Evolutionary conservation across 1,140 invertebrate species (phyloP).

Genomic region (Heliconius congener): DNA sequence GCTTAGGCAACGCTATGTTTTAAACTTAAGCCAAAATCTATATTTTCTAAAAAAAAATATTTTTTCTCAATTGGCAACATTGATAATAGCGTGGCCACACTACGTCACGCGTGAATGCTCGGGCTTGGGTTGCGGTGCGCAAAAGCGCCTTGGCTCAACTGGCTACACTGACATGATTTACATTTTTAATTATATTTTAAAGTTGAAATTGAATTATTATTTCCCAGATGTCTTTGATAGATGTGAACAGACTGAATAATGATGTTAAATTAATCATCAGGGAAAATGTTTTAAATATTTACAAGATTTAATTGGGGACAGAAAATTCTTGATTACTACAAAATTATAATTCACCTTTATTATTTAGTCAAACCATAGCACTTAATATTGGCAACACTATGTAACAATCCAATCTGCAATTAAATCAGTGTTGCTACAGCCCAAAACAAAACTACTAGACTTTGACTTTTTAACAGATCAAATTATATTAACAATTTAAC

Average conservation of each 20-base stretch:
- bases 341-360: not conserved
- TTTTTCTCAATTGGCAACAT: constrained; percentile 37
- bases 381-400: constrained; percentile 40
- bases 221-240: constrained; percentile 28
- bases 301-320: not conserved
- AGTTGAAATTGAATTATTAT: not conserved
- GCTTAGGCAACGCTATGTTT: constrained; percentile 38
- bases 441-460: constrained; percentile 27
- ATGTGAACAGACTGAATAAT: constrained; percentile 36
- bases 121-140: constrained; percentile 76
- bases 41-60: constrained; percentile 29
- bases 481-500: not conserved
- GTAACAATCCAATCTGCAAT: constrained; percentile 37
- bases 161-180: constrained; percentile 17
- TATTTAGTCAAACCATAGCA: constrained; percentile 30
- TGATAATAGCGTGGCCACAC: constrained; percentile 50
- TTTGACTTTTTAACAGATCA: not conserved
- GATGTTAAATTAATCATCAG: not conserved
- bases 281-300: not conserved
- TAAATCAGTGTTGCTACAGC: constrained; percentile 34
- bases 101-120: constrained; percentile 78
- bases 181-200: constrained; percentile 5
- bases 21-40: constrained; percentile 30
- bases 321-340: not conserved
- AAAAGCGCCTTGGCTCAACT: constrained; percentile 44